Base-by-base conservation (phyloP, 2,113 vertebrate genomes). In the Saimiri boliviensis region DNA sequence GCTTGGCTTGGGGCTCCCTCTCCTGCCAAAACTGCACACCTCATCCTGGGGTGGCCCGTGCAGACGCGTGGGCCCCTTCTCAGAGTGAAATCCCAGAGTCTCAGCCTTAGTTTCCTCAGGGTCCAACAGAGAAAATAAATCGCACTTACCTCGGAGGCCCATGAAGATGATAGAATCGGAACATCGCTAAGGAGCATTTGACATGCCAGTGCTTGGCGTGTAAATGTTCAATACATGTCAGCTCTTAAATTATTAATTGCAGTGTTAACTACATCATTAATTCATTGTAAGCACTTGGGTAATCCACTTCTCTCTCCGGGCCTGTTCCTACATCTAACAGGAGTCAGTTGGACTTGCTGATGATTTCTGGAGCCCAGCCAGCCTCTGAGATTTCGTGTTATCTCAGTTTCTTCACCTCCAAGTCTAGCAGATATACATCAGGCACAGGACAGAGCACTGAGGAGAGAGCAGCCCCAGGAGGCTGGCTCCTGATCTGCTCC, bases 41-140 rank as follows among this genome's bases (percentile, higher is more conserved):
- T 66, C 42, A 21, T 71, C 68, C 52, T 27, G 32, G 45, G 37
- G 74, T 52, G 66, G 37, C 91, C 58, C 2, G 0, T 7, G 45
- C 2, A 14, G 52, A 81, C 16, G 0, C 11, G 35, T 9, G 9
- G 82, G 58, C 60, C 70, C 56, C 71, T 83, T 63, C n/a, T 58
- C 56, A 73, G n/a, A 91, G 8, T 25, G 11, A 35, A 27, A 21
- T 40, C 21, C 68, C 12, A 23, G 74, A 54, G 76, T 5, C 60
- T 45, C 87, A 92, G 21, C 77, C 95, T 98, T 82, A n/a, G 86
- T 97, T 96, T 97, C 86, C n/a, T 32, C 60, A 81, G 32, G 56
- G 47, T 91, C 91, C 77, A 86, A 58, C 19, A 21, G 68, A 96
- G 85, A 68, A 13, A 86, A 45, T 52, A 58, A 91, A 63, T 21